phyloP scores from a whole-genome alignment of 2,113 vertebrate species.

The Micronisus gabar region DNA sequence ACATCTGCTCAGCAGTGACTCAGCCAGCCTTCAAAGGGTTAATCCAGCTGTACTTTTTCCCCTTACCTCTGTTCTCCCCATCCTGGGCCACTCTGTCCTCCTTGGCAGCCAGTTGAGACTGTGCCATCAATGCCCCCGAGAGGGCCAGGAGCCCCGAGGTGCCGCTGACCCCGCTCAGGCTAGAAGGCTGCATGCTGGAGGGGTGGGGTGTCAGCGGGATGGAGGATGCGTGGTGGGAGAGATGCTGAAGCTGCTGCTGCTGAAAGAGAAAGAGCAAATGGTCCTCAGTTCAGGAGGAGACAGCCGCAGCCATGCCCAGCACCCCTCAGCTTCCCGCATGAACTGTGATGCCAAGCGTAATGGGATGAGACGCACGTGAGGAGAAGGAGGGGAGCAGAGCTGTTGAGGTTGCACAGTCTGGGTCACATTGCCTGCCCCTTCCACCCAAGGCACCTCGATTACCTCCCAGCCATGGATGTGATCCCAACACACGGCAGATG shows the following conservation, averaged over 20 bases:
- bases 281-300: background rate
- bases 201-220: slow-evolving; percentile 84
- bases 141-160: slow-evolving; percentile 82
- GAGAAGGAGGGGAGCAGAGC: background rate
- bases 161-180: slow-evolving; percentile 74
- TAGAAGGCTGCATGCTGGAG: slow-evolving; percentile 76
- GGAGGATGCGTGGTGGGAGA: slow-evolving; percentile 85
- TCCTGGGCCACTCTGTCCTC: slow-evolving; percentile 82
- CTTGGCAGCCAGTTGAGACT: slow-evolving; percentile 80
- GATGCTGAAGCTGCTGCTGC: slow-evolving; percentile 96
- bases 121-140: slow-evolving; percentile 78
- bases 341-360: background rate
- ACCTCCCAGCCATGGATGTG: accelerated
- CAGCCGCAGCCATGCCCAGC: background rate
- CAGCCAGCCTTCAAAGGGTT: background rate
- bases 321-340: background rate
- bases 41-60: background rate
- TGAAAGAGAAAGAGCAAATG: slow-evolving; percentile 70
- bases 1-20: background rate
- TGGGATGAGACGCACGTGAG: accelerated
- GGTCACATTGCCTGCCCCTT: background rate
- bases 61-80: slow-evolving; percentile 82
- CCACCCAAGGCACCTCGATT: accelerated
- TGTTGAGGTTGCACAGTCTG: background rate
- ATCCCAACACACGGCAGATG: accelerated